Percentiles rank a stretch among this genome's conserved stretches.
Evolutionary conservation across 2,888 invertebrate genomes (phyloP).

Genomic region (Drosophila differens): DNA sequence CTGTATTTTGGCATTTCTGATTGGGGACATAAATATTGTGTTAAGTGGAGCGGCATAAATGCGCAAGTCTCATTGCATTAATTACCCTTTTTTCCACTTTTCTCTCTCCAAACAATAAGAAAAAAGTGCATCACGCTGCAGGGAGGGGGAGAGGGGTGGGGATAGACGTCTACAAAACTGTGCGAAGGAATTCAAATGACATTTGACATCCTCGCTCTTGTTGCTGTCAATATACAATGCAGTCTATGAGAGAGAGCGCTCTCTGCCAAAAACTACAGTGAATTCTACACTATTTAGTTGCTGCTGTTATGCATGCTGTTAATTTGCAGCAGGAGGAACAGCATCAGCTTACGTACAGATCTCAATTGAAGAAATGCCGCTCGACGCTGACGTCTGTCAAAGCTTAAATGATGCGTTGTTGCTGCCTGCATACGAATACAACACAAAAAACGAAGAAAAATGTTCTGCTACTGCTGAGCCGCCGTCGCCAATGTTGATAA

Average conservation of each 20-base stretch:
- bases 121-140: constrained; percentile 44
- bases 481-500: constrained; percentile 66
- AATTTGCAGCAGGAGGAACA: constrained; percentile 16
- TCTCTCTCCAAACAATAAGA: not conserved
- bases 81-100: constrained; percentile 8
- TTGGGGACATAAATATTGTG: not conserved
- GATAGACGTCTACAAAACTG: not conserved
- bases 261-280: constrained; percentile 15
- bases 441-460: not conserved
- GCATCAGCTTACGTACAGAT: constrained; percentile 25
- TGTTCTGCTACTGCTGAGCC: constrained; percentile 14
- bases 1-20: not conserved
- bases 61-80: constrained; percentile 5
- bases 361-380: constrained; percentile 45
- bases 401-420: constrained; percentile 41
- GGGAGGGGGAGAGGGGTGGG: not conserved
- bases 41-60: constrained; percentile 1
- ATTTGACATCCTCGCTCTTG: constrained; percentile 15
- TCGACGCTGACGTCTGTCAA: constrained; percentile 22
- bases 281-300: not conserved
- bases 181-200: constrained; percentile 33
- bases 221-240: constrained; percentile 1
- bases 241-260: not conserved
- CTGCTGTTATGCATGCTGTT: constrained; percentile 11
- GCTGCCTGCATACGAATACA: constrained; percentile 8